Evolutionary conservation across 2,797 vertebrate genomes (phyloP).

Genomic region (Eidolon dupreanum): DNA sequence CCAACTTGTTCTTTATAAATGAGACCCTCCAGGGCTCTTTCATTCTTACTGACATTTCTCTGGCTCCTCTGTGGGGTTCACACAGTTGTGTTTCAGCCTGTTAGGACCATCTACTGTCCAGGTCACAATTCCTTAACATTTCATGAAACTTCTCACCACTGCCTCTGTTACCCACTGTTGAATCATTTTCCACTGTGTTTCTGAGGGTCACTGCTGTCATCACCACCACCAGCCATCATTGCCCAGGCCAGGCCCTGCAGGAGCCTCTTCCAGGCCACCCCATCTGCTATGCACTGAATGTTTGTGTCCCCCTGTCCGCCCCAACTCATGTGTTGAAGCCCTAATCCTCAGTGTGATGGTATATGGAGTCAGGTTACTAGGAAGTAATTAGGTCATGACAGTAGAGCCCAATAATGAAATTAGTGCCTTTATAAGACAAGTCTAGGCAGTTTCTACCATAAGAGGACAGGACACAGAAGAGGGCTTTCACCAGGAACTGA

Average conservation of each 20-base stretch:
- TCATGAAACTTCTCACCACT: background rate
- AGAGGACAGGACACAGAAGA: background rate
- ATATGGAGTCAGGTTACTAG: background rate
- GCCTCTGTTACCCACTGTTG: background rate
- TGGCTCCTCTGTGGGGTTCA: background rate
- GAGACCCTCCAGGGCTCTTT: background rate
- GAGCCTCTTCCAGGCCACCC: background rate
- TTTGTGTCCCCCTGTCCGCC: background rate
- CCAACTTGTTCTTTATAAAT: background rate
- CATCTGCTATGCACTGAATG: background rate
- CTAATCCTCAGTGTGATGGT: background rate
- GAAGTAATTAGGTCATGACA: background rate
- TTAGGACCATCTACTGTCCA: background rate
- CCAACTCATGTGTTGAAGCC: background rate
- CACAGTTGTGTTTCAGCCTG: background rate
- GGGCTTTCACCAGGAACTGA: background rate
- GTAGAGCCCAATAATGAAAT: background rate
- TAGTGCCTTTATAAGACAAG: background rate
- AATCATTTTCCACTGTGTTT: background rate
- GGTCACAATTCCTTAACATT: background rate
- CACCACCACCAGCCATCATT: background rate
- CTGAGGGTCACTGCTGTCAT: background rate
- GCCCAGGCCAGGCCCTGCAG: background rate
- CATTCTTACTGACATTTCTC: background rate
- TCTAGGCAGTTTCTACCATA: background rate